Evolutionary conservation across 1,140 invertebrate genomes (phyloP), one percentile per base, ranked within the genome.

Genomic region (Drosophila pallidifrons): DNA sequence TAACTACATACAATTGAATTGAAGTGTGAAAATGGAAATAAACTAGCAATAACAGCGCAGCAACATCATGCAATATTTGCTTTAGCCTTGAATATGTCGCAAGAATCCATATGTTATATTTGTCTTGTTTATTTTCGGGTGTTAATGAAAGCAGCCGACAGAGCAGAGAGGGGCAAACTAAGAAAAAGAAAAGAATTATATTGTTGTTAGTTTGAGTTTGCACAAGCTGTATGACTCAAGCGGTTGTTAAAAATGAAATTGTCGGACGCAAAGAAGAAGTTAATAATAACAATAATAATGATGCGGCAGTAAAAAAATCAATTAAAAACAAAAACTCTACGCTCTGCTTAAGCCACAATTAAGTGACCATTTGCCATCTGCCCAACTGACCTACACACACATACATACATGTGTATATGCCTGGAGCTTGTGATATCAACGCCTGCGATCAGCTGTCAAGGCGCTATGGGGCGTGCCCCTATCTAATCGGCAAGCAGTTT

Each of bases 21-120:
- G 66, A 69, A 89, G 85, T 88, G 81, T 79, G 81, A 83, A 89
- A 80, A 71, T 51, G 47, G 75, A 86, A 79, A 86, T 77, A 81
- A 78, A 78, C 78, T 54, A 46, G 41, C 32, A 41, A 54, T 8
- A 15, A 45, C 30, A 66, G 41, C 20, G 32, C 30, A 66, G 41
- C 20, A 30, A 51, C 2, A 52, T n/a, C 5, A 88, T 78, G 69
- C 81, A 89, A 85, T 90, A 85, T 89, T 85, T 58, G 85, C 5
- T 81, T 55, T 85, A 90, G 81, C 85, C 86, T 89, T 89, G 86
- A 89, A 81, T 32, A 72, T 90, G 86, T 90, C 86, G 86, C 86
- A 76, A 85, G 67, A 80, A 72, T 76, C 70, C 75, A 77, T 81
- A 85, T 89, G 79, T 71, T 82, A 46, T 66, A 32, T 68, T 57